A percentile compares a stretch with the other conserved stretches of the same genome.
Evolutionary conservation across 2,888 invertebrate species (phyloP).

Genomic region (Cynaeus angustus): DNA sequence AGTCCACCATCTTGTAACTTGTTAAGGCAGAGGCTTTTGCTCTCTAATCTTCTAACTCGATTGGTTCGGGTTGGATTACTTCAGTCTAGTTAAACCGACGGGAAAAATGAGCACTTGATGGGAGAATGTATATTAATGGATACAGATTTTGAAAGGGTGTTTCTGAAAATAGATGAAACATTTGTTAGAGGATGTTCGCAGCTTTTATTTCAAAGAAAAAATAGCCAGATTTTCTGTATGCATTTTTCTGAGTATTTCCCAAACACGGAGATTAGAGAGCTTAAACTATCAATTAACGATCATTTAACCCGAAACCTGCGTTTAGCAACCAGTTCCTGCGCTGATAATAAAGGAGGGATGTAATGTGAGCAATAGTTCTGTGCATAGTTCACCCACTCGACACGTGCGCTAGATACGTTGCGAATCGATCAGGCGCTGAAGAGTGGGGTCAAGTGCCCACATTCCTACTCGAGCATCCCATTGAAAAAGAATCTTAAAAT

Average conservation of each 20-base stretch:
- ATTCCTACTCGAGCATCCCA: constrained; percentile 12
- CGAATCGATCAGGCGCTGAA: constrained; percentile 3
- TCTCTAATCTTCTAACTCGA: constrained; percentile 34
- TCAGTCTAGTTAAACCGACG: constrained; percentile 6
- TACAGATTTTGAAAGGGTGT: not conserved
- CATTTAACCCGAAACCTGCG: too few species aligned
- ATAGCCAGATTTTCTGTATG: too few species aligned
- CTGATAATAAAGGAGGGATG: too few species aligned
- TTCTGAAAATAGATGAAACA: too few species aligned
- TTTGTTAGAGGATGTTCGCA: too few species aligned
- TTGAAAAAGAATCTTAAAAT: constrained; percentile 7
- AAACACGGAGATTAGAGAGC: too few species aligned
- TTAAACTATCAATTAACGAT: too few species aligned
- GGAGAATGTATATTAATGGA: not conserved
- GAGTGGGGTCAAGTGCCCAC: constrained; percentile 12
- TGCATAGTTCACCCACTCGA: not conserved
- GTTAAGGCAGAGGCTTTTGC: constrained; percentile 23
- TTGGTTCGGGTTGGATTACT: constrained; percentile 11
- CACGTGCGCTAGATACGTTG: constrained; percentile 3
- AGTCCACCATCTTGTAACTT: constrained; percentile 37
- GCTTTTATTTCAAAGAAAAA: too few species aligned
- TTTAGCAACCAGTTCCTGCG: too few species aligned
- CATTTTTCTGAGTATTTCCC: too few species aligned
- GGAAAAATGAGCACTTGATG: constrained; percentile 23
- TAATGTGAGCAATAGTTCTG: not conserved